phyloP scores from a whole-genome alignment of 2,113 vertebrate species.

The Gobiocypris rarus region DNA sequence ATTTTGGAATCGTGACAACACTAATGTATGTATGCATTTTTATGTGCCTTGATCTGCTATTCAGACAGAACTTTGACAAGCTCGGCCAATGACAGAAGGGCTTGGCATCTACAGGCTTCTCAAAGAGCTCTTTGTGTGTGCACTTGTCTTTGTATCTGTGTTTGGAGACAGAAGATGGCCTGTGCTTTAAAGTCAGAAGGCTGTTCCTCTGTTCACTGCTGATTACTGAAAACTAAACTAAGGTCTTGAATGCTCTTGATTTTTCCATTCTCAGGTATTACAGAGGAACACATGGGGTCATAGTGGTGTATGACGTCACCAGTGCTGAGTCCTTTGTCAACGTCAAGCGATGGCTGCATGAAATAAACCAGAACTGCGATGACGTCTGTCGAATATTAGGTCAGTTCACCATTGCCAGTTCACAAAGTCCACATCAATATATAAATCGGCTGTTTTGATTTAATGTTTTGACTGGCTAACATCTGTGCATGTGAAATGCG shows the following conservation, averaged over 20 bases:
- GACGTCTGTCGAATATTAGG: conserved; percentile 99
- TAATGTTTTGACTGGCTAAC: not conserved
- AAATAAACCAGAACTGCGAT: conserved; percentile 99
- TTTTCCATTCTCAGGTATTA: conserved; percentile 84
- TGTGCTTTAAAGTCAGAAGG: conserved; percentile 21
- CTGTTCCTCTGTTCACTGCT: conserved; percentile 3
- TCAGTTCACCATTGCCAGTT: conserved; percentile 67
- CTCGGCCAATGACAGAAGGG: conserved; percentile 3
- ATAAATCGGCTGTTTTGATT: not conserved
- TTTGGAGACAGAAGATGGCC: conserved; percentile 17
- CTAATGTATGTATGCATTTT: not conserved
- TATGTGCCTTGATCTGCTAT: not conserved
- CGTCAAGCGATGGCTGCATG: conserved; percentile 98
- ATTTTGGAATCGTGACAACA: too few relatives aligned
- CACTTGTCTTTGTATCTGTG: conserved; percentile 36
- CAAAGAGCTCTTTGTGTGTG: conserved; percentile 68
- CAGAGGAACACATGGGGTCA: conserved; percentile 96
- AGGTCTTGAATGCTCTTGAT: conserved; percentile 50
- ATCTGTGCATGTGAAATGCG: not conserved
- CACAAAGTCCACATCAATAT: not conserved
- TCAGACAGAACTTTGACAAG: conserved; percentile 32
- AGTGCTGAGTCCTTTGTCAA: conserved; percentile 99
- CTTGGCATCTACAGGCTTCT: conserved; percentile 34
- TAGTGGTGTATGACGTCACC: conserved; percentile 97
- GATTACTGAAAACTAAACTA: not conserved